These are phyloP conservation scores for Conus betulinus DNA, from an alignment of 1,140 invertebrate species.

Conservation along the genomic window DNA sequence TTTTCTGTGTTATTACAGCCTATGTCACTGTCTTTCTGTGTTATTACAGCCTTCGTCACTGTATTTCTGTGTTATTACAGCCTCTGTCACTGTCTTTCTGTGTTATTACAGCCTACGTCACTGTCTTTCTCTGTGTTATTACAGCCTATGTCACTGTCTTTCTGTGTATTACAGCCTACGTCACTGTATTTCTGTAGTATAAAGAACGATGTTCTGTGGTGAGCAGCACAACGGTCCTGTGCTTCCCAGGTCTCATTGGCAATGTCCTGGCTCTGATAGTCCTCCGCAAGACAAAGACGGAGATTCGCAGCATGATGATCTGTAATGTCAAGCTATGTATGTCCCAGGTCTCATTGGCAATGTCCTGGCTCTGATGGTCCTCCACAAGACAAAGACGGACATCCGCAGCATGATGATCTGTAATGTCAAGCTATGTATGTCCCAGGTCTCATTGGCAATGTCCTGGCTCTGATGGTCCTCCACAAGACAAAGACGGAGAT, in stretches of 20 bases:
- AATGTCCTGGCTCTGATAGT: conserved; percentile 72
- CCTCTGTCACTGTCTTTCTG: no score
- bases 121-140: no score
- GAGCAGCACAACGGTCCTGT: conserved; percentile 70
- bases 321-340: conserved; percentile 29
- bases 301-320: conserved; percentile 71
- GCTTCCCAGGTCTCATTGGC: conserved; percentile 47
- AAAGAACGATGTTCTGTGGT: no score
- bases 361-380: conserved; percentile 69
- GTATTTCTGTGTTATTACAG: no score
- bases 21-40: no score
- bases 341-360: conserved; percentile 43
- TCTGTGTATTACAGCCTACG: no score
- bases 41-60: no score
- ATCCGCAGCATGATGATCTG: conserved; percentile 73
- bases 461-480: conserved; percentile 69
- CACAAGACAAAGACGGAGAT: conserved; percentile 56
- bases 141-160: no score
- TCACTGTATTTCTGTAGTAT: no score
- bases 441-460: conserved; percentile 62
- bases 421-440: conserved; percentile 58
- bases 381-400: conserved; percentile 57
- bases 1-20: no score
- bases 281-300: conserved; percentile 57
- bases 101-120: no score